Evolutionary conservation across 1,140 invertebrate genomes (phyloP).

Genomic region (Bradysia coprophila): DNA sequence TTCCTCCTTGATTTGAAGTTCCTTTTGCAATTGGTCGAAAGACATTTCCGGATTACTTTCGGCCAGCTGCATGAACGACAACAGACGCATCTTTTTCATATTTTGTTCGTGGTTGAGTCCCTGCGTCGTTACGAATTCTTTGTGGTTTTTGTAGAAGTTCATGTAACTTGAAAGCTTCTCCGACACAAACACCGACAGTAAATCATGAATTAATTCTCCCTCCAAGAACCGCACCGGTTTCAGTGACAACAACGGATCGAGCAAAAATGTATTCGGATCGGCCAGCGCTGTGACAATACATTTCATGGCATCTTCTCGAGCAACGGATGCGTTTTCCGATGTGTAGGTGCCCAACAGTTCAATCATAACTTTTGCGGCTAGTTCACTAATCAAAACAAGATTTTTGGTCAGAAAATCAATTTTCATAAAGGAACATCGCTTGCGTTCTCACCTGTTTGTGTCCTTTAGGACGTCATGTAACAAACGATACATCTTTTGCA

Average conservation of each 20-base stretch:
- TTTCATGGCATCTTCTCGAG: conserved; percentile 87
- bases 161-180: conserved; percentile 82
- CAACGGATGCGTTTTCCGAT: conserved; percentile 89
- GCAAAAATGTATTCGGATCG: conserved; percentile 84
- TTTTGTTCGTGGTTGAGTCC: conserved; percentile 90
- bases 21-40: conserved; percentile 72
- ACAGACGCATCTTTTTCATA: conserved; percentile 86
- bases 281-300: conserved; percentile 89
- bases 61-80: conserved; percentile 94
- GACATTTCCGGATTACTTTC: conserved; percentile 80
- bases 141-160: conserved; percentile 81
- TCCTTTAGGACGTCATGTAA: conserved; percentile 71
- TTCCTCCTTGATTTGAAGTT: conserved; percentile 67
- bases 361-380: conserved; percentile 90
- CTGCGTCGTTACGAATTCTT: conserved; percentile 79
- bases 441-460: conserved; percentile 31
- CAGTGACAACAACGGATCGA: conserved; percentile 81
- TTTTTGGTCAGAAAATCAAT: background rate
- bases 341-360: conserved; percentile 91
- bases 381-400: conserved; percentile 37
- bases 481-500: conserved; percentile 78
- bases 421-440: background rate
- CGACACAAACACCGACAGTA: conserved; percentile 89
- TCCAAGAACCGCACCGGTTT: conserved; percentile 94
- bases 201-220: conserved; percentile 86